Evolutionary conservation across 1,140 invertebrate genomes (phyloP).

Genomic region (Drosophila burlai): DNA sequence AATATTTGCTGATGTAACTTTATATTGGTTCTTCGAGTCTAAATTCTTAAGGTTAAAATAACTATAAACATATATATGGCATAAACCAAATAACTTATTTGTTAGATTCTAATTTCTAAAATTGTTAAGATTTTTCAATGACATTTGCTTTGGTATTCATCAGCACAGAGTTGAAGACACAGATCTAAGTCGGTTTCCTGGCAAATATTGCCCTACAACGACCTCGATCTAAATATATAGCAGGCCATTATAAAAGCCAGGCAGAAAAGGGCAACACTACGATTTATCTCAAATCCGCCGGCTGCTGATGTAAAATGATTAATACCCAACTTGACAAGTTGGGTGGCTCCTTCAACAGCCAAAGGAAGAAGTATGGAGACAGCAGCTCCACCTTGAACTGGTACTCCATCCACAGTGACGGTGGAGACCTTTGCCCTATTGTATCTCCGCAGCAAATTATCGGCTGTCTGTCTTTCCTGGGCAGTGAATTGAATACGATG

Average conservation of each 20-base stretch:
- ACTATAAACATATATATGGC: not conserved
- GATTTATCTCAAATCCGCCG: constrained; percentile 3
- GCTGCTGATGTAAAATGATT: not conserved
- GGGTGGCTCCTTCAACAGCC: not conserved
- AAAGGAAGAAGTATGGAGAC: not conserved
- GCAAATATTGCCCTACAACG: not conserved
- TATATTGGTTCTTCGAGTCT: too few species aligned
- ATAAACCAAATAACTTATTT: not conserved
- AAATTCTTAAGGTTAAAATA: not conserved
- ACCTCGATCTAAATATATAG: not conserved
- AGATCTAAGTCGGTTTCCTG: not conserved
- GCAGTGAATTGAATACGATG: not conserved
- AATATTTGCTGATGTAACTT: too few species aligned
- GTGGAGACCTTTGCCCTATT: not conserved
- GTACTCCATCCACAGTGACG: not conserved
- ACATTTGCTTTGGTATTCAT: not conserved
- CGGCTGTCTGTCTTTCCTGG: not conserved
- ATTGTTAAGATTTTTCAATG: not conserved
- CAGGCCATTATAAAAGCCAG: not conserved
- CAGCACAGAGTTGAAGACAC: not conserved
- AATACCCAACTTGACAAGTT: not conserved
- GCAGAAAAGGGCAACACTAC: not conserved
- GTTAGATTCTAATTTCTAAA: not conserved
- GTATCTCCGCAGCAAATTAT: not conserved
- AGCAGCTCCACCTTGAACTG: not conserved